Percentiles rank a stretch among this genome's conserved stretches.
phyloP scores from a whole-genome alignment of 2,113 vertebrate species.

The Amphiprion ocellaris region DNA sequence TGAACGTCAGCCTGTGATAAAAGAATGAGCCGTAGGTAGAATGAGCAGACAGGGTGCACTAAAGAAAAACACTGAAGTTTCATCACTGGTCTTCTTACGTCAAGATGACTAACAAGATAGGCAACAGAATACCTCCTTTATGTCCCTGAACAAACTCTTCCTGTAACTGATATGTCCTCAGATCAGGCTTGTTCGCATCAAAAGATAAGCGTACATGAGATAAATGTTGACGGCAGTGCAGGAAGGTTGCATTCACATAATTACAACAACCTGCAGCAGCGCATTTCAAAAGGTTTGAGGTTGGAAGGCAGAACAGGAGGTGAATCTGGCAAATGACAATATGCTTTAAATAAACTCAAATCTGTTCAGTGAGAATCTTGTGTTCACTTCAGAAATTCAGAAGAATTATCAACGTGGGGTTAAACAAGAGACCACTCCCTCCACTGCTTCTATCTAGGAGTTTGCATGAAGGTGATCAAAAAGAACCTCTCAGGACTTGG shows the following conservation, averaged over 20 bases:
- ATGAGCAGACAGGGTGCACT: slow-evolving; percentile 6
- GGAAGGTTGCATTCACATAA: background rate
- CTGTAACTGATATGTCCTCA: slow-evolving; percentile 45
- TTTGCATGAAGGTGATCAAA: slow-evolving; percentile 12
- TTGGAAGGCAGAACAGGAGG: background rate
- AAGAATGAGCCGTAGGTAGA: slow-evolving; percentile 8
- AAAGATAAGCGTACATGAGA: slow-evolving; percentile 11
- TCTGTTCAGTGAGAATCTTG: background rate
- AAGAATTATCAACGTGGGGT: background rate
- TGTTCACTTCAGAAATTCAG: background rate
- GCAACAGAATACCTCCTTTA: slow-evolving; percentile 53
- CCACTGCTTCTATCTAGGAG: background rate
- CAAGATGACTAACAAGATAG: slow-evolving; percentile 74
- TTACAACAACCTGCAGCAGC: background rate
- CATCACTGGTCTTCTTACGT: slow-evolving; percentile 57
- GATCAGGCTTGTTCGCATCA: slow-evolving; percentile 18
- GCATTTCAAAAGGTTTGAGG: background rate
- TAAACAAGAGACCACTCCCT: slow-evolving; percentile 7
- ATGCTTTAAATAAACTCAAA: background rate
- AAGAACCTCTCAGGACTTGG: no score
- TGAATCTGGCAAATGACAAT: no score
- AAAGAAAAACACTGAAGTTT: slow-evolving; percentile 48
- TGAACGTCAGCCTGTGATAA: background rate
- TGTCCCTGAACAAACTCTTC: slow-evolving; percentile 61
- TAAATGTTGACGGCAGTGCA: background rate